Evolutionary conservation across 1,140 invertebrate genomes (phyloP), one percentile per base, ranked within the genome.

Genomic region (Gonioctena quinquepunctata): DNA sequence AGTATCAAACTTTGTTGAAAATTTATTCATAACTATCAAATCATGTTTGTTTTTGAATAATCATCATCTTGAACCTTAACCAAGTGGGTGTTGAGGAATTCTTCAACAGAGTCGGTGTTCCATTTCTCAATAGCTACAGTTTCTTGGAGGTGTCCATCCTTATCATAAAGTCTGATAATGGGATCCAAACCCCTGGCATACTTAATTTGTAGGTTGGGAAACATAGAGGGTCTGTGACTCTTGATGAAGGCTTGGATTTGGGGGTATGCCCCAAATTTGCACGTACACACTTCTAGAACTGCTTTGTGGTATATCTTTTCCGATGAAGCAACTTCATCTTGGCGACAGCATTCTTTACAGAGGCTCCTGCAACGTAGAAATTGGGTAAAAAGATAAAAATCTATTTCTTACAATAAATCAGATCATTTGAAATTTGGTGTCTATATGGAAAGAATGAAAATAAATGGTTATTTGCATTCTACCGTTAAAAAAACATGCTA

Each of bases 211-310:
- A 98, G 85, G 81, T 96, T 96, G 48, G 94, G 92, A 76, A 96
- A 97, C 80, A 95, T 93, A 5, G 88, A 87, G 11, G 94, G 92
- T 71, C 90, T 85, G 68, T 96, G 93, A 85, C 94, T 94, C 83
- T 96, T 96, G 50, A 97, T 91, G 82, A 98, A 98, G 48, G 96
- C 96, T 89, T 97, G 93, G 77, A 98, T 96, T 87, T 98, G 96
- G 54, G 96, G 96, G 89, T 95, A 98, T 33, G 94, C 91, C 69
- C 94, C 94, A 86, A 97, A 96, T 87, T 97, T 97, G 84, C 96
- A 98, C 70, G 94, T 95, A 81, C 96, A 97, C 0, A 97, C 94
- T 88, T 96, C 93, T 23, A 98, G 84, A 56, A 95, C 88, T 13
- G 95, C 96, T 84, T 90, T 93, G 8, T 94, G 91, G 83, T 95